Evolutionary conservation across 2,888 invertebrate genomes (phyloP).

Genomic region (Epistrophe grossulariae): DNA sequence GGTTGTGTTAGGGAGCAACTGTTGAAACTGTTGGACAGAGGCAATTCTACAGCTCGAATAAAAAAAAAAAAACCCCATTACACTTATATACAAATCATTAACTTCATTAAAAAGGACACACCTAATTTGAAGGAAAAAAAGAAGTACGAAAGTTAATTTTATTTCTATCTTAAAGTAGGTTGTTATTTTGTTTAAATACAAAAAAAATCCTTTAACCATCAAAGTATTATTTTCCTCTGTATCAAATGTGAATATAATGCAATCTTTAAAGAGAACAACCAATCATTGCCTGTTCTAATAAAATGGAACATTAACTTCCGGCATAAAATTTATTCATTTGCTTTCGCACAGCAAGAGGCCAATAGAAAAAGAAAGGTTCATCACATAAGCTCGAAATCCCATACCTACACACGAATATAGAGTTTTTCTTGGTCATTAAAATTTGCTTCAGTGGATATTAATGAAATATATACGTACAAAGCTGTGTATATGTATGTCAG

Average conservation of each 20-base stretch:
- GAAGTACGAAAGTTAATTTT: neutral
- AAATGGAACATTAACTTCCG: conserved; percentile 75
- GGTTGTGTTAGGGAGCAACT: conserved; percentile 26
- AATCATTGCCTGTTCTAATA: conserved; percentile 70
- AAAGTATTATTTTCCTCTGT: conserved; percentile 13
- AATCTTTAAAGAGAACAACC: conserved; percentile 57
- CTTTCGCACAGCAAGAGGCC: conserved; percentile 42
- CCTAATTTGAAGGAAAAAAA: neutral
- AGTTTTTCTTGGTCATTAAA: conserved; percentile 59
- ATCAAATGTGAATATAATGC: conserved; percentile 9
- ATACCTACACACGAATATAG: conserved; percentile 7
- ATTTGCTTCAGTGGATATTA: conserved; percentile 72
- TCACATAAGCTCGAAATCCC: conserved; percentile 23
- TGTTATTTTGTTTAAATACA: conserved; percentile 9
- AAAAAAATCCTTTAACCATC: neutral
- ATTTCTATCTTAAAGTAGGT: neutral
- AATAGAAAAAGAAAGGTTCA: conserved; percentile 29
- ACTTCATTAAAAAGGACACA: conserved; percentile 57
- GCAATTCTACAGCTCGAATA: neutral
- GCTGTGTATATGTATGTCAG: neutral
- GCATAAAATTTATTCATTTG: conserved; percentile 69
- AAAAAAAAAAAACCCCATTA: conserved; percentile 39
- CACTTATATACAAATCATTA: conserved; percentile 62
- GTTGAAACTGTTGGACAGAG: conserved; percentile 43
- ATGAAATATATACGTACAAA: conserved; percentile 56